Evolutionary conservation across 2,113 vertebrate genomes (phyloP), one percentile per base, ranked within the genome.

Genomic region (Myrmecobius fasciatus): DNA sequence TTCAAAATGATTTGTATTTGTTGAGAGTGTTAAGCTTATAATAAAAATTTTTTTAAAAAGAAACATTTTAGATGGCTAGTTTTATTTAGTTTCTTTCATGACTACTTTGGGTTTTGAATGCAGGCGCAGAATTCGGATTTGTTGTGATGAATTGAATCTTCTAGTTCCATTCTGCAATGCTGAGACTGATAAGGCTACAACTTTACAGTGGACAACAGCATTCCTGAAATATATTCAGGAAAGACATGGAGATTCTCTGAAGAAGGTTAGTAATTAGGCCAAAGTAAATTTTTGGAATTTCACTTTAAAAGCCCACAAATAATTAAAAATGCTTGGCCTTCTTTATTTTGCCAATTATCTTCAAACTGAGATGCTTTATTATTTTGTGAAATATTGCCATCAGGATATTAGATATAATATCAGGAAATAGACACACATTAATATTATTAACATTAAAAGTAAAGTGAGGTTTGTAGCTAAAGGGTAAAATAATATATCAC

Each of bases 101-200:
- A 3, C 26, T 22, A 0, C 53, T 53, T 89, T 67, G 83, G 89
- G 0, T 91, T 97, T 92, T 97, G 89, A 60, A 95, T 67, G 26
- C 92, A 99, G 99, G 98, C 99, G 98, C 98, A 98, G 98, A 97
- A 99, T 99, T 94, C 99, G 99, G 52, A 96, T 98, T 92, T 99
- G 98, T 93, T 99, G 99, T n/a, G 99, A 99, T 6, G 99, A 99
- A 97, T 96, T 99, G 96, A 99, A 99, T 94, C 98, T 98, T 28
- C 98, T 99, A 90, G 99, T 99, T 96, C 99, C 99, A 0, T 99
- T 99, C 98, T 99, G 99, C 97, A 98, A 98, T 0, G 67, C 97
- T 0, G 98, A 99, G 20, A 99, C 99, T 0, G 99, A 99, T 94
- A 99, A 99, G 98, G 99, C 99, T 43, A 99, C 99, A 2, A 99